Conservation (phyloP, 2,797 vertebrate species). For the Coccyzus lansbergi region DNA sequence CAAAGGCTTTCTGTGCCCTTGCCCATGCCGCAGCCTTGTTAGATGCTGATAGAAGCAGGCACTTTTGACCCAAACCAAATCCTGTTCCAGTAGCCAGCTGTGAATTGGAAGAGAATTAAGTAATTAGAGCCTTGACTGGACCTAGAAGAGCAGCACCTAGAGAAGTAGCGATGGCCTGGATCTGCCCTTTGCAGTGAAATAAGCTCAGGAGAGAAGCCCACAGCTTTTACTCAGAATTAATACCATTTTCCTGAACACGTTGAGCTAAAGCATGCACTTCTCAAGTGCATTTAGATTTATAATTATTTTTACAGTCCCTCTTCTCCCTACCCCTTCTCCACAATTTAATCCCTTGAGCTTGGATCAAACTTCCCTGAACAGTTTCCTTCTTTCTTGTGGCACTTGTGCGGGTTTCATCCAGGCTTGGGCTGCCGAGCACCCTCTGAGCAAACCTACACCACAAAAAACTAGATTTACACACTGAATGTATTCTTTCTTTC, state of each 20-base stretch:
- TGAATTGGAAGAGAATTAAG: not conserved
- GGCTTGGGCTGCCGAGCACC: not conserved
- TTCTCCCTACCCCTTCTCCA: not conserved
- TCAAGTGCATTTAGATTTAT: not conserved
- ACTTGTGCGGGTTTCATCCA: not conserved
- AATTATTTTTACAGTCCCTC: not conserved
- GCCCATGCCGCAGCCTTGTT: accelerated
- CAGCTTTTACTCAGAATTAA: not conserved
- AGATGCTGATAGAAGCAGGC: not conserved
- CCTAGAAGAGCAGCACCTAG: not conserved
- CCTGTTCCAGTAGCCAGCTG: not conserved
- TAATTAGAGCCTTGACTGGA: not conserved
- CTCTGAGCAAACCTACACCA: not conserved
- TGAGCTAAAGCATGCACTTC: not conserved
- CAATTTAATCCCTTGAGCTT: not conserved
- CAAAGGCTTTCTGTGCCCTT: not conserved
- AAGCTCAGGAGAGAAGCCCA: not conserved
- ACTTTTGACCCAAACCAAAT: not conserved
- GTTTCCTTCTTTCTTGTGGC: accelerated
- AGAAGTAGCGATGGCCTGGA: not conserved
- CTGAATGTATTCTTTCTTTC: slow-evolving; percentile 25
- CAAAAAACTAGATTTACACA: not conserved
- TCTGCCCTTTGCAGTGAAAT: not conserved
- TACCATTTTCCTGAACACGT: not conserved
- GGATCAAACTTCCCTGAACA: not conserved